A percentile compares a stretch with the other conserved stretches of the same genome.
Evolutionary conservation across 2,888 invertebrate genomes (phyloP).

Genomic region (Heteromurus nitidus): DNA sequence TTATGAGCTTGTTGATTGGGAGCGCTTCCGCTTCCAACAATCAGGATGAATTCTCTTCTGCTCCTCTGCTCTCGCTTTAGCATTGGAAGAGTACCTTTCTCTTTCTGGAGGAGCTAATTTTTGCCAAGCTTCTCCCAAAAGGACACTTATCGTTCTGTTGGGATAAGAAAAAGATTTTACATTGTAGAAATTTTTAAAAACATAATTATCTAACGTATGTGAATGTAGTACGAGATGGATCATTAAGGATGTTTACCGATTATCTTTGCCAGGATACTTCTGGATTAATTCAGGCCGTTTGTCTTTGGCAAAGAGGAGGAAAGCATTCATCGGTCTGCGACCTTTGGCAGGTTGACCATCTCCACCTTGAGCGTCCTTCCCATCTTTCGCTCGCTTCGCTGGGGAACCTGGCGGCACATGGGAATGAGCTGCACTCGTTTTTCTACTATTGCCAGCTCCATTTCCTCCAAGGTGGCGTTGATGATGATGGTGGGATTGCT

Average conservation of each 20-base stretch:
- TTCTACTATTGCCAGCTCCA: constrained; percentile 52
- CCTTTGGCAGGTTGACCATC: constrained; percentile 70
- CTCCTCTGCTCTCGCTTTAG: constrained; percentile 76
- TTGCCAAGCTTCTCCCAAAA: constrained; percentile 78
- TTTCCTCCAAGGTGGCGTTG: constrained; percentile 38
- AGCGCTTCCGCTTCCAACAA: constrained; percentile 78
- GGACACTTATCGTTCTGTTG: constrained; percentile 77
- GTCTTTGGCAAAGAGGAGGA: constrained; percentile 78
- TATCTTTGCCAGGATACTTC: constrained; percentile 78
- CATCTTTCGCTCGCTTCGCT: constrained; percentile 64
- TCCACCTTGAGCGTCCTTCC: constrained; percentile 36
- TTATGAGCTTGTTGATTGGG: constrained; percentile 74
- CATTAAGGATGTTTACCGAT: constrained; percentile 76
- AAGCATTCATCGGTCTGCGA: constrained; percentile 78
- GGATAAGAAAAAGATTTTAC: constrained; percentile 27
- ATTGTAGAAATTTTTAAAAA: not conserved
- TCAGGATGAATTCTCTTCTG: constrained; percentile 77
- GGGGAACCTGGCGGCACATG: constrained; percentile 63
- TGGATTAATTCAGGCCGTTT: constrained; percentile 77
- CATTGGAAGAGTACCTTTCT: constrained; percentile 76
- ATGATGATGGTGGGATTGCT: constrained; percentile 36
- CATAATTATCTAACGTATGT: no score
- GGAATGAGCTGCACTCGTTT: constrained; percentile 60
- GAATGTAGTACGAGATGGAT: no score
- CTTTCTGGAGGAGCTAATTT: constrained; percentile 75